phyloP scores from a whole-genome alignment of 2,797 vertebrate species.

The Sphaeramia orbicularis region DNA sequence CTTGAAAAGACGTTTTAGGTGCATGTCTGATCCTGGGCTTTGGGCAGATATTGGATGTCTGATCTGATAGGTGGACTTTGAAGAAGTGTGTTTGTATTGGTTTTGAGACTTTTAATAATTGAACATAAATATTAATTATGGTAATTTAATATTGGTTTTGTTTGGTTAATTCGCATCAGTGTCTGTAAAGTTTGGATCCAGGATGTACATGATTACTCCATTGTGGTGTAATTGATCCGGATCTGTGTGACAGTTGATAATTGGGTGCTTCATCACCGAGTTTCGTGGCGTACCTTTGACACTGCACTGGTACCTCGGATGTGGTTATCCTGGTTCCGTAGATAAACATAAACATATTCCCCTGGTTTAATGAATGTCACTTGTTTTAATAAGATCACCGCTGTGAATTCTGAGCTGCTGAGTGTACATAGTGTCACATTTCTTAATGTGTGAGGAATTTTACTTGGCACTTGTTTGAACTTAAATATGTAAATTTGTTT shows the following conservation, averaged over 20 bases:
- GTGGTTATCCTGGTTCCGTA: neutral
- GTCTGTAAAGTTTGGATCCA: constrained; percentile 13
- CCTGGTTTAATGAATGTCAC: neutral
- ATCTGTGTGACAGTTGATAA: constrained; percentile 7
- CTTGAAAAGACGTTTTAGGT: constrained; percentile 56
- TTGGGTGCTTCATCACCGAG: constrained; percentile 21
- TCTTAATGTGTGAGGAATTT: constrained; percentile 1
- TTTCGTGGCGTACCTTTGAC: neutral
- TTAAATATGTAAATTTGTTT: neutral
- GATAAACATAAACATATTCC: neutral
- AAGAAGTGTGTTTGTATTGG: neutral
- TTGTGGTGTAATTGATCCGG: neutral
- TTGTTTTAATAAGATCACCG: neutral
- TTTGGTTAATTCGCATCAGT: constrained; percentile 14
- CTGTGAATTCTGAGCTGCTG: neutral
- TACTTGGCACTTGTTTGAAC: neutral
- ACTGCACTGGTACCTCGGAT: neutral
- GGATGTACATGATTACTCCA: constrained; percentile 1
- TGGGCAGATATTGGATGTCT: constrained; percentile 37
- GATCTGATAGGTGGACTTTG: constrained; percentile 23
- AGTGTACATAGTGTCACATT: neutral
- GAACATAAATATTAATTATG: neutral
- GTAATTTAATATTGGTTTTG: constrained; percentile 13
- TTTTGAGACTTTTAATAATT: constrained; percentile 31
- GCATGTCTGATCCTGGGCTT: constrained; percentile 42